Conservation (phyloP, 2,888 invertebrate species). For the Unio pictorum region DNA sequence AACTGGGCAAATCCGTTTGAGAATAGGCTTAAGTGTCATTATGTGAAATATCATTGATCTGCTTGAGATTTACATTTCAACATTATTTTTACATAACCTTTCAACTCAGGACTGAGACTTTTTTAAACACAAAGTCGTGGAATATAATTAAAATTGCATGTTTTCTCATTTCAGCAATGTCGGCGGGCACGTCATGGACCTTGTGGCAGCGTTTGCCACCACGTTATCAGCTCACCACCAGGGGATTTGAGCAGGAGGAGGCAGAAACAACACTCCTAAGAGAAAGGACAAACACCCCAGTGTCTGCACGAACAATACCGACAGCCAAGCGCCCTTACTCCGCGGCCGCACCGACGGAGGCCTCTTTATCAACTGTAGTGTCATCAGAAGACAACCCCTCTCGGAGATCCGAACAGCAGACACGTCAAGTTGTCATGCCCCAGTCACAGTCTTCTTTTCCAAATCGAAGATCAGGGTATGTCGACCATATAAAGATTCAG, state of each 20-base stretch:
- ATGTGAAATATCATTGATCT: too few species aligned
- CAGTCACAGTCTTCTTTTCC: conserved; percentile 30
- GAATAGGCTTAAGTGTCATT: too few species aligned
- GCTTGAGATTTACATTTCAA: too few species aligned
- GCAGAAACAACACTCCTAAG: conserved; percentile 12
- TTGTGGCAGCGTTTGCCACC: conserved; percentile 56
- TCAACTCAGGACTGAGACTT: too few species aligned
- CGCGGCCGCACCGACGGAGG: background rate
- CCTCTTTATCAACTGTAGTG: conserved; percentile 1
- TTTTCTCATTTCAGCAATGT: conserved; percentile 33
- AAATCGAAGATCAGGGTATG: conserved; percentile 46
- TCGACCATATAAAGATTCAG: conserved; percentile 48
- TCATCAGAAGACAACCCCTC: conserved; percentile 6
- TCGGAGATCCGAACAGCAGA: conserved; percentile 1
- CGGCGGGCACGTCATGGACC: conserved; percentile 46
- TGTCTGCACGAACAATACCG: background rate
- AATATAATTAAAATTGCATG: background rate
- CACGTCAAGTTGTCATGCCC: background rate
- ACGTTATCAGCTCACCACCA: conserved; percentile 50
- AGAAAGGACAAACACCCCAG: background rate
- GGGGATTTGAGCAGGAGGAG: conserved; percentile 24
- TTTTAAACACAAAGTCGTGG: too few species aligned
- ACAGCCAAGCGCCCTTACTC: conserved; percentile 4
- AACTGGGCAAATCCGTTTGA: too few species aligned
- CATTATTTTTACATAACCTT: too few species aligned